phyloP scores from a whole-genome alignment of 92 coral and sea anemone genomes.

The Blastomussa wellsi region DNA sequence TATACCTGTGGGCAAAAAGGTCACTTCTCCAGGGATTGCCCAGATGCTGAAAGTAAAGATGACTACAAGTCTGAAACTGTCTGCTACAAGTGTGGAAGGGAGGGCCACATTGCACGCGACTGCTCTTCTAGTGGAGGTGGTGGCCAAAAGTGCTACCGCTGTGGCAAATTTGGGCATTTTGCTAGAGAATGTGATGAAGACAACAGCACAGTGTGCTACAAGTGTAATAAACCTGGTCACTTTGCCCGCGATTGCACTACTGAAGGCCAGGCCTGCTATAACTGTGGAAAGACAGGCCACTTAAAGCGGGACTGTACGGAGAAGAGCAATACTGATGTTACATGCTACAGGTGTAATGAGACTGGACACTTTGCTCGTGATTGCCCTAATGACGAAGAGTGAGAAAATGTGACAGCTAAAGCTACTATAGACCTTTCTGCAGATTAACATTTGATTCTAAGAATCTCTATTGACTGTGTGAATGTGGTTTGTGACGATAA shows the following conservation, averaged over 20 bases:
- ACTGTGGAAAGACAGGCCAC: conserved; percentile 86
- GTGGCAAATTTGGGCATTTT: conserved; percentile 86
- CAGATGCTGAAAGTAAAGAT: conserved; percentile 31
- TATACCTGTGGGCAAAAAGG: conserved; percentile 81
- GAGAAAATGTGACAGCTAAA: conserved; percentile 1
- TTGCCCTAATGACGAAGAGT: conserved; percentile 62
- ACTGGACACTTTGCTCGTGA: conserved; percentile 91
- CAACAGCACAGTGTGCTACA: conserved; percentile 71
- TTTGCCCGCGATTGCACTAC: conserved; percentile 80
- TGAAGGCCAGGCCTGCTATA: conserved; percentile 45
- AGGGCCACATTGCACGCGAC: conserved; percentile 88
- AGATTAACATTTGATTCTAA: conserved; percentile 6
- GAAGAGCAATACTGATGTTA: conserved; percentile 16
- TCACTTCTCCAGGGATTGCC: conserved; percentile 74
- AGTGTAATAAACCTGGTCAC: conserved; percentile 80
- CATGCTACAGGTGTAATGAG: conserved; percentile 81
- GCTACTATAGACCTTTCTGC: background rate
- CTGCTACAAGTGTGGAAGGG: conserved; percentile 76
- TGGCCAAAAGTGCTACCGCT: conserved; percentile 64
- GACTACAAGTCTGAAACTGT: conserved; percentile 37
- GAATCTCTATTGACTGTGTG: background rate
- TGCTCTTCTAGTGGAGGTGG: no score
- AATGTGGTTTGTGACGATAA: background rate
- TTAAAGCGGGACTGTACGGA: conserved; percentile 84
- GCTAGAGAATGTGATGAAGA: conserved; percentile 86